Evolutionary conservation across 2,888 invertebrate species (phyloP), one percentile per base, ranked within the genome.

Genomic region (Pseudoips prasinana): DNA sequence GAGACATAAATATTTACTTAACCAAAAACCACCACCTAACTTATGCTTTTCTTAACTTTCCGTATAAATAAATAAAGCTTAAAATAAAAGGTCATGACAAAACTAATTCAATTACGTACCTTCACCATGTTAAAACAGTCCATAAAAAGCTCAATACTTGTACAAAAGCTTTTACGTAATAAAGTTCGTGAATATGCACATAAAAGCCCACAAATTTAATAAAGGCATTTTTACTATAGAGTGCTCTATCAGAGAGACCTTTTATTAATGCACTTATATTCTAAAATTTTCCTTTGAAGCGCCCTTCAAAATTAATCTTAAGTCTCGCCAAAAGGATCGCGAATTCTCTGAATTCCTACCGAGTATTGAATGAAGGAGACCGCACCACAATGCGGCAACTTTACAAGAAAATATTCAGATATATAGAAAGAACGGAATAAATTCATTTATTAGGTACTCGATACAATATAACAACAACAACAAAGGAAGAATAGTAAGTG

Each of bases 191-290:
- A 75, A 65, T 69, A 72, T 74, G 73, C 75, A 72, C 77, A 73
- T 77, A 76, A 84, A 80, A 77, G 74, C 73, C 68, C 70, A 71
- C 78, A 78, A 85, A 85, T 84, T 83, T 81, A 84, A 86, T 85
- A 82, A 85, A 79, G 79, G 75, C 68, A 82, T 83, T 83, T 70
- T 80, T 72, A 70, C 64, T 64, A 72, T 67, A 70, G 73, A 82
- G 77, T 77, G 70, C 76, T 65, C 79, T 73, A 70, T 71, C 66
- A 72, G 65, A 77, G 73, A 76, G 77, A 77, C 74, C 72, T 84
- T 57, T 82, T 80, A 87, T 82, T 84, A 84, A 86, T 87, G 82
- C 83, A 86, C 84, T 85, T 85, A 84, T 75, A 81, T 84, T 83
- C 83, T 74, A 79, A 83, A 56, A 85, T 81, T 78, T 80, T 80